A percentile compares a stretch with the other conserved stretches of the same genome.
These are phyloP conservation scores for Acromyrmex charruanus DNA, from an alignment of 1,140 invertebrate species.

Conservation along the genomic window DNA sequence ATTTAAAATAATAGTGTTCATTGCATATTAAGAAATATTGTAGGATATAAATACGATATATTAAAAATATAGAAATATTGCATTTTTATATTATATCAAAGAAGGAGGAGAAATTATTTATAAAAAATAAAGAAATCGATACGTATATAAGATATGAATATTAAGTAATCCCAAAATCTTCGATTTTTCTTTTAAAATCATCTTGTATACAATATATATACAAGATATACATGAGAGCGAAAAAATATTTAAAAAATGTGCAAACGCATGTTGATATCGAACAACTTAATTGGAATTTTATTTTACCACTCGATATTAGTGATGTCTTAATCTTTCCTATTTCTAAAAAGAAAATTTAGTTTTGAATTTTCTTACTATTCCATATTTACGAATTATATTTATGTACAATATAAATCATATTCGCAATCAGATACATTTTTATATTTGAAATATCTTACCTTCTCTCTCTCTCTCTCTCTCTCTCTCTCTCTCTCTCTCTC, in stretches of 20 bases:
- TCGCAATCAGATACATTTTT: conserved; percentile 8
- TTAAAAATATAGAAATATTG: neutral
- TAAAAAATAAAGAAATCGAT: neutral
- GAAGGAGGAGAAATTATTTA: neutral
- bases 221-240: neutral
- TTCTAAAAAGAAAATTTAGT: neutral
- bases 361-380: neutral
- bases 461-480: too few relatives aligned
- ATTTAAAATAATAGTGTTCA: neutral
- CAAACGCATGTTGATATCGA: neutral
- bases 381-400: neutral
- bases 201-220: neutral
- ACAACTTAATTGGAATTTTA: neutral
- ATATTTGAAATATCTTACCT: neutral
- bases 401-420: neutral
- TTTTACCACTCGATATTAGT: neutral
- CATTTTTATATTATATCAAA: neutral
- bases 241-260: neutral
- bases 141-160: neutral
- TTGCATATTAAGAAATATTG: neutral
- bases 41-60: neutral
- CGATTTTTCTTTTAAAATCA: neutral
- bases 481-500: too few relatives aligned
- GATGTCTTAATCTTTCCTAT: neutral
- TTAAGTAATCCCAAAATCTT: neutral